Evolutionary conservation across 2,888 invertebrate species (phyloP), one percentile per base, ranked within the genome.

Genomic region (Frankliniella fusca): DNA sequence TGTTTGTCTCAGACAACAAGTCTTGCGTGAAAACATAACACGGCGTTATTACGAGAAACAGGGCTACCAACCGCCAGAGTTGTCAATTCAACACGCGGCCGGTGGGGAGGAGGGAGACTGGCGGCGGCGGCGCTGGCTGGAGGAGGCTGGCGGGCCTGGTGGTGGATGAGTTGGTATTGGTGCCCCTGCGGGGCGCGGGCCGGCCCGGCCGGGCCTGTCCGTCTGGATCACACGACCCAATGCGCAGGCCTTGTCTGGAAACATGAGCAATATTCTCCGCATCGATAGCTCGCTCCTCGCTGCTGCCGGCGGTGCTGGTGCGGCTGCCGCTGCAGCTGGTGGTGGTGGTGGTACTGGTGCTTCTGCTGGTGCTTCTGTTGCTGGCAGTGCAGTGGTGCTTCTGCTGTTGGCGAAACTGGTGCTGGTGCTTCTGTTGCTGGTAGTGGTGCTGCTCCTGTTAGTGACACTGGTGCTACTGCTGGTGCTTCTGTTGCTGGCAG

Each of bases 231-330:
- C 70, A 76, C 70, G 70, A 76, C 23, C 27, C 23, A 76, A 12
- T 27, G 70, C 70, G 27, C 70, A 76, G 23, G 70, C 70, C 38
- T 27, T 23, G 27, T 76, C 70, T n/a, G 70, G 70, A 76, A 76
- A 76, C 70, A 76, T 76, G 70, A 76, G 70, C 70, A 76, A 76
- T 76, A 76, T 76, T 76, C 70, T 27, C 23, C 70, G 70, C 70
- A 27, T 76, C 70, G 70, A 76, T 76, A 76, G 70, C 27, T 76
- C 12, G 70, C 70, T 38, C 38, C 38, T 5, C 38, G 38, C 38
- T 38, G 38, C 38, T 5, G 38, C 38, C n/a, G n/a, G n/a, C n/a
- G n/a, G n/a, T n/a, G n/a, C n/a, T n/a, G n/a, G n/a, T 38, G 38
- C 38, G 2, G 38, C 38, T 38, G 38, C 5, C 3, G 38, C 38